Evolutionary conservation across 2,888 invertebrate species (phyloP).

Genomic region (Conops quadrifasciatus): DNA sequence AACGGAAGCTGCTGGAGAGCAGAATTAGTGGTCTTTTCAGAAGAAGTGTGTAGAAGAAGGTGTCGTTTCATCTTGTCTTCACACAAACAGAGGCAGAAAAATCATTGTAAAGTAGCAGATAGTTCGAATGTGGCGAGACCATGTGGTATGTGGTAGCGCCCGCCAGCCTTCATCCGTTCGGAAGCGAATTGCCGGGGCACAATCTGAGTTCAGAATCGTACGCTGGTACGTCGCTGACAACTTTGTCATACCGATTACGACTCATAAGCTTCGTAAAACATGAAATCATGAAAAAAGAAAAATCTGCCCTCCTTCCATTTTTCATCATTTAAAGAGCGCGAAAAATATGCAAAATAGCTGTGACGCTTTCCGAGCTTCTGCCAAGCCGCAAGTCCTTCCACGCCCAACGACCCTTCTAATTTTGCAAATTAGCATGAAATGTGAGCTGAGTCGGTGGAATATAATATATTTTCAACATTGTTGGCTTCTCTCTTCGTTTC

Average conservation of each 20-base stretch:
- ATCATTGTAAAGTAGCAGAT: too few relatives aligned
- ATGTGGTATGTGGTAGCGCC: too few relatives aligned
- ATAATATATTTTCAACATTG: conserved; percentile 44
- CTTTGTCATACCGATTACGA: background rate
- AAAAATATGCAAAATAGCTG: conserved; percentile 27
- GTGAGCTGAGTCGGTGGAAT: conserved; percentile 57
- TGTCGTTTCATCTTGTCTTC: too few relatives aligned
- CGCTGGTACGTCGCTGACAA: background rate
- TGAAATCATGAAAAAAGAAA: background rate
- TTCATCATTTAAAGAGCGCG: conserved; percentile 17
- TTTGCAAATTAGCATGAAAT: conserved; percentile 59
- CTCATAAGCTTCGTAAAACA: background rate
- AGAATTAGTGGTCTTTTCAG: background rate
- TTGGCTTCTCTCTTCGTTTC: conserved; percentile 1
- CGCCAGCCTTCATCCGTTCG: too few relatives aligned
- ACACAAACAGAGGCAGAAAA: too few relatives aligned
- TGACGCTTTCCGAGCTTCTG: background rate
- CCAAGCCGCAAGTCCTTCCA: background rate
- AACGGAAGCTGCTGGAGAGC: conserved; percentile 12
- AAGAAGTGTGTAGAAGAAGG: too few relatives aligned
- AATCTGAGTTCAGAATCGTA: background rate
- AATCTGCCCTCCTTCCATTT: background rate
- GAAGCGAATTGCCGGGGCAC: too few relatives aligned
- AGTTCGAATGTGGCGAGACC: too few relatives aligned
- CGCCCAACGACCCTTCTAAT: conserved; percentile 16